Conservation (phyloP, 2,797 vertebrate genomes). For the Hydrophis major region DNA sequence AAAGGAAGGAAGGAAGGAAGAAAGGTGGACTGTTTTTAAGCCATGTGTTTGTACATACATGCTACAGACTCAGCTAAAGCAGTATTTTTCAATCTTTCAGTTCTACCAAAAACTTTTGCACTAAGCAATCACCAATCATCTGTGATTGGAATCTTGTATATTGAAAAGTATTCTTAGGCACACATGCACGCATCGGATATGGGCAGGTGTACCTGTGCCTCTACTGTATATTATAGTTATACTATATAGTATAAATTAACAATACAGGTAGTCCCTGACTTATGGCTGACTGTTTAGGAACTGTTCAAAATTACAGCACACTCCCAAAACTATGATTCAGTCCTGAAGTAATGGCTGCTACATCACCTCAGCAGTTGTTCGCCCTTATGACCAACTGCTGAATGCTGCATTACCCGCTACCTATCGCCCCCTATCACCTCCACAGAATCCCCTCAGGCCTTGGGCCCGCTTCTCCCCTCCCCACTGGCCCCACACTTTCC, state of each 20-base stretch:
- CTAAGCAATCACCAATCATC: neutral
- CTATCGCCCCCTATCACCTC: neutral
- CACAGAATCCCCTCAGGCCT: neutral
- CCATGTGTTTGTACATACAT: neutral
- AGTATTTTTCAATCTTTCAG: neutral
- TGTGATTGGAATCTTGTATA: neutral
- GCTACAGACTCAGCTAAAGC: neutral
- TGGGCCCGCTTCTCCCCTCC: neutral
- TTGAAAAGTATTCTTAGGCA: neutral
- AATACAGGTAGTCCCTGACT: neutral
- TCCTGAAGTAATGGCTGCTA: neutral
- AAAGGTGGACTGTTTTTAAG: neutral
- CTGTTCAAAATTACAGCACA: neutral
- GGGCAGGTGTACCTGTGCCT: neutral
- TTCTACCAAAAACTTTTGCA: conserved; percentile 1
- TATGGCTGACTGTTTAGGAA: neutral
- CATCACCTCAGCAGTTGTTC: neutral
- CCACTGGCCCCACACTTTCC: neutral
- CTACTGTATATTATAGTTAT: no score
- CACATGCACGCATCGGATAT: no score
- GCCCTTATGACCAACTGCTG: neutral
- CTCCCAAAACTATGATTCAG: neutral
- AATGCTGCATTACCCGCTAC: neutral
- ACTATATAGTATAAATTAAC: neutral
- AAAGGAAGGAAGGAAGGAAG: neutral